Evolutionary conservation across 2,797 vertebrate genomes (phyloP).

Genomic region (Danio choprae): DNA sequence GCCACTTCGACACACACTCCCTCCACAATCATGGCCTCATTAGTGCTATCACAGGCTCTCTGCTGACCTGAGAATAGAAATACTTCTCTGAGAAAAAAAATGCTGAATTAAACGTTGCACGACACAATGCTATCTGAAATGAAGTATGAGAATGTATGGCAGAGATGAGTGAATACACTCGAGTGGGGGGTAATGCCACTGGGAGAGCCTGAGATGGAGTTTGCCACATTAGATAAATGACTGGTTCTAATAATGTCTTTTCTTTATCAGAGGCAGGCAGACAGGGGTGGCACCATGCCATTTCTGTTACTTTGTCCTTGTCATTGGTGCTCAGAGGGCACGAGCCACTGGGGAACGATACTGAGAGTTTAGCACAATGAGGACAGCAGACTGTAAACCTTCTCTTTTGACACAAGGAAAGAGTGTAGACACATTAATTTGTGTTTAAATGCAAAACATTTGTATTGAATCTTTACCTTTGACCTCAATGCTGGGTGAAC

Average conservation of each 20-base stretch:
- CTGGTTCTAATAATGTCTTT: slow-evolving; percentile 73
- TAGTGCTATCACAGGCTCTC: slow-evolving; percentile 30
- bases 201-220: slow-evolving; percentile 68
- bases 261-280: slow-evolving; percentile 79
- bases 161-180: slow-evolving; percentile 30
- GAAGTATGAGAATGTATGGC: slow-evolving; percentile 60
- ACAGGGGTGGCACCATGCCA: slow-evolving; percentile 64
- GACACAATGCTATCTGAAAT: slow-evolving; percentile 81
- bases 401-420: slow-evolving; percentile 19
- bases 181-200: slow-evolving; percentile 58
- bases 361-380: slow-evolving; percentile 69
- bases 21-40: slow-evolving; percentile 29
- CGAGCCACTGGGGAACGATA: slow-evolving; percentile 57
- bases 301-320: slow-evolving; percentile 72
- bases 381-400: slow-evolving; percentile 24
- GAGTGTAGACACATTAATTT: background rate
- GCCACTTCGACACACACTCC: background rate
- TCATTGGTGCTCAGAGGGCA: slow-evolving; percentile 67
- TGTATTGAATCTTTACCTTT: background rate
- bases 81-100: slow-evolving; percentile 52
- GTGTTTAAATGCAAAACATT: slow-evolving; percentile 16
- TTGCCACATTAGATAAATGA: slow-evolving; percentile 78
- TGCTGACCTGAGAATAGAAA: slow-evolving; percentile 31
- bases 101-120: slow-evolving; percentile 65
- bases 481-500: background rate